Conservation (phyloP, 1,140 invertebrate genomes). For the Adelges cooleyi region DNA sequence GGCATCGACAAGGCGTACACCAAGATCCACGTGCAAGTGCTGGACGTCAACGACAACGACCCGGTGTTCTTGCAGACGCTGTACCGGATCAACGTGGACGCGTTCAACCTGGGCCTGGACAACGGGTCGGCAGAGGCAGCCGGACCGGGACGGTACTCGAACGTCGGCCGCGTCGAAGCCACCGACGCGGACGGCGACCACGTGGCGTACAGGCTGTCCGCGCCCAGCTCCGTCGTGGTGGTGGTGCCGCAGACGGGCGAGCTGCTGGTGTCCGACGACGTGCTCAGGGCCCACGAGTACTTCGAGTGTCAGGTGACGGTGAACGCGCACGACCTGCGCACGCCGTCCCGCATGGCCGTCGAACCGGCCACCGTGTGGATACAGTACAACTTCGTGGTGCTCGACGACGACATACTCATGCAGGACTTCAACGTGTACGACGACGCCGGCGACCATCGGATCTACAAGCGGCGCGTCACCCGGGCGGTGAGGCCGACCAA, state of each 20-base stretch:
- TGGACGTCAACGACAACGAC: slow-evolving; percentile 83
- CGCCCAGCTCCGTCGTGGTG: slow-evolving; percentile 63
- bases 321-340: slow-evolving; percentile 67
- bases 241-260: slow-evolving; percentile 86
- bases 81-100: slow-evolving; percentile 61
- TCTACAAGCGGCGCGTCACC: slow-evolving; percentile 68
- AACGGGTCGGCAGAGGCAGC: slow-evolving; percentile 39
- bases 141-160: slow-evolving; percentile 60
- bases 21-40: slow-evolving; percentile 56
- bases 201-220: slow-evolving; percentile 67
- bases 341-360: slow-evolving; percentile 50
- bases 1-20: slow-evolving; percentile 61
- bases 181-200: slow-evolving; percentile 77
- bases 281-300: slow-evolving; percentile 44
- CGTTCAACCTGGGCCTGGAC: slow-evolving; percentile 64
- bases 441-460: slow-evolving; percentile 44
- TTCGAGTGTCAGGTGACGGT: slow-evolving; percentile 57
- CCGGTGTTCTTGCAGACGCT: slow-evolving; percentile 64
- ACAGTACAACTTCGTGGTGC: slow-evolving; percentile 54
- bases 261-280: slow-evolving; percentile 64
- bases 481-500: slow-evolving; percentile 81
- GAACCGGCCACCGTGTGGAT: slow-evolving; percentile 61
- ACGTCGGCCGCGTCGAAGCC: slow-evolving; percentile 67
- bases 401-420: slow-evolving; percentile 45
- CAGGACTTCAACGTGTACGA: slow-evolving; percentile 41